These are phyloP conservation scores for Grammomys surdaster DNA, from an alignment of 2,113 vertebrate species.

Conservation along the genomic window DNA sequence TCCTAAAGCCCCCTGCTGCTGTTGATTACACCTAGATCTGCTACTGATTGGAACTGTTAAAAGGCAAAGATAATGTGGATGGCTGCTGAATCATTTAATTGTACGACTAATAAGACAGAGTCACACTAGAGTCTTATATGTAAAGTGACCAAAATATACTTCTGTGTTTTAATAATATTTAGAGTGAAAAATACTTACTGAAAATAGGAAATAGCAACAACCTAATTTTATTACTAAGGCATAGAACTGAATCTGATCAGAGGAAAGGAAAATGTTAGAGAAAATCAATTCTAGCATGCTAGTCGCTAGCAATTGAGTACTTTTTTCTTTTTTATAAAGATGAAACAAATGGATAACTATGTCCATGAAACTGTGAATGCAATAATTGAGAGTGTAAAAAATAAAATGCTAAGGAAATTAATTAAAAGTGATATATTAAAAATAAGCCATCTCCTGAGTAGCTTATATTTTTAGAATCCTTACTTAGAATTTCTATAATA, in stretches of 20 bases:
- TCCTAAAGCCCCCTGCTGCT: slow-evolving; percentile 92
- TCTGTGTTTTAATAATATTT: slow-evolving; percentile 76
- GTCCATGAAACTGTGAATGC: slow-evolving; percentile 56
- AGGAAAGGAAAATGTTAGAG: neutral
- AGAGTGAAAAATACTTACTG: slow-evolving; percentile 58
- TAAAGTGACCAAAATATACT: slow-evolving; percentile 77
- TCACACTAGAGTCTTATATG: slow-evolving; percentile 76
- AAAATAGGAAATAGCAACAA: neutral
- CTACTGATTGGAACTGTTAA: slow-evolving; percentile 93
- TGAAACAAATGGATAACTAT: slow-evolving; percentile 70
- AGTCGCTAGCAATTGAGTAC: slow-evolving; percentile 39
- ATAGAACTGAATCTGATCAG: slow-evolving; percentile 13
- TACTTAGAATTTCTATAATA: neutral
- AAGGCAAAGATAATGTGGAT: slow-evolving; percentile 90
- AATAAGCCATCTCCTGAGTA: neutral
- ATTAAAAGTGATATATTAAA: slow-evolving; percentile 13
- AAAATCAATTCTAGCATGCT: slow-evolving; percentile 59
- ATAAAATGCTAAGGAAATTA: slow-evolving; percentile 50
- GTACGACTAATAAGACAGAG: slow-evolving; percentile 87
- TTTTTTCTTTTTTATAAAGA: slow-evolving; percentile 37
- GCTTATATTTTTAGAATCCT: slow-evolving; percentile 9
- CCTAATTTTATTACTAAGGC: slow-evolving; percentile 64
- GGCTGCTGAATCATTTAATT: slow-evolving; percentile 91
- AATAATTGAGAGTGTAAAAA: slow-evolving; percentile 37
- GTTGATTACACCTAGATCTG: slow-evolving; percentile 94